phyloP scores from a whole-genome alignment of 2,797 vertebrate genomes.

The Lerista edwardsae region DNA sequence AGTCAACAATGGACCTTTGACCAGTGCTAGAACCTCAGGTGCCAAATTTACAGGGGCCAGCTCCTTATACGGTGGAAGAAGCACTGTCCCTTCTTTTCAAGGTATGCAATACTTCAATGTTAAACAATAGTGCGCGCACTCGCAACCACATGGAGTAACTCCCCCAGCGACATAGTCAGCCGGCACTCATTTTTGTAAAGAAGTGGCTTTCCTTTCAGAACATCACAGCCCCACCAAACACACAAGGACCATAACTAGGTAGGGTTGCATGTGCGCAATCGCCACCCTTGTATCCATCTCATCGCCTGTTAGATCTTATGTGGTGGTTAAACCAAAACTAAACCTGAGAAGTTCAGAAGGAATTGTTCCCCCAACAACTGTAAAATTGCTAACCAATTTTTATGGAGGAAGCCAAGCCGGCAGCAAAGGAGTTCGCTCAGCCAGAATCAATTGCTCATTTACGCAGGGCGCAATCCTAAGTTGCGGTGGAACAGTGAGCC shows the following conservation, averaged over 20 bases:
- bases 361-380: neutral
- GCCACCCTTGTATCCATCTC: neutral
- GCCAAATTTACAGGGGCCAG: too few species aligned
- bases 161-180: neutral
- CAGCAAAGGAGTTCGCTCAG: neutral
- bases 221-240: neutral
- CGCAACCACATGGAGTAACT: neutral
- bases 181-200: neutral
- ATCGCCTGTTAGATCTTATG: too few species aligned
- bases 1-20: too few species aligned
- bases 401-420: neutral
- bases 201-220: neutral
- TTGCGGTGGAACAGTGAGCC: too few species aligned
- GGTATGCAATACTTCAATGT: neutral
- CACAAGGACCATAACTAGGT: neutral
- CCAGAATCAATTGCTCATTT: neutral
- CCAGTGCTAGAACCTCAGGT: too few species aligned
- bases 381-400: neutral
- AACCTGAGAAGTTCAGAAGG: neutral
- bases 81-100: neutral
- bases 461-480: too few species aligned
- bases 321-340: neutral
- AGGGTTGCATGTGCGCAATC: too few species aligned
- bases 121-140: too few species aligned
- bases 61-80: too few species aligned